These are phyloP conservation scores for Chamaetylas fuelleborni DNA, from an alignment of 2,113 vertebrate genomes.

Conservation along the genomic window DNA sequence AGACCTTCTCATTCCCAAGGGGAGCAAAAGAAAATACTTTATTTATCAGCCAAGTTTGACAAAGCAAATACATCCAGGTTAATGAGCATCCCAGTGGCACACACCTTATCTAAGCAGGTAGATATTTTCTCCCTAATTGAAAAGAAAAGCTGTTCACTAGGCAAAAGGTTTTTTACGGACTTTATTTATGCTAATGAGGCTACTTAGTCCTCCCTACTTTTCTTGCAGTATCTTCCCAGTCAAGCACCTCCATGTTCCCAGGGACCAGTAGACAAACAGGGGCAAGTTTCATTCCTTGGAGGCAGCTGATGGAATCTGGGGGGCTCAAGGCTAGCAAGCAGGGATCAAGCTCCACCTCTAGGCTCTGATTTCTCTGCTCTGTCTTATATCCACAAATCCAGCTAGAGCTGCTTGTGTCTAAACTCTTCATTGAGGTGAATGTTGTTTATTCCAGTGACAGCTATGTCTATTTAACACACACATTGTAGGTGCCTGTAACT, in stretches of 20 bases:
- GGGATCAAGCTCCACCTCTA: not conserved
- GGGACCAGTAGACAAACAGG: not conserved
- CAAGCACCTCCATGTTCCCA: not conserved
- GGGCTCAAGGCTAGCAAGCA: not conserved
- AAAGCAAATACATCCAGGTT: slow-evolving; percentile 1
- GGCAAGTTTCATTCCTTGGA: not conserved
- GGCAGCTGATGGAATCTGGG: not conserved
- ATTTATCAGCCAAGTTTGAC: not conserved
- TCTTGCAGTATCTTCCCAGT: not conserved
- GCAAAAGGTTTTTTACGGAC: not conserved
- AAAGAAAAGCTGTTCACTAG: not conserved
- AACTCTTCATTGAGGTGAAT: not conserved
- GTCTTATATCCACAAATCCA: not conserved
- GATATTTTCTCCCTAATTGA: not conserved
- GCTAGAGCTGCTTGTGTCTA: not conserved
- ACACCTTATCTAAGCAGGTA: not conserved
- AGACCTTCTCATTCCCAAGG: not conserved
- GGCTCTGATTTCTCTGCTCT: not conserved
- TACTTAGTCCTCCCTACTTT: not conserved
- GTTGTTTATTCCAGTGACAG: not conserved
- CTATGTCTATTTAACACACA: not conserved
- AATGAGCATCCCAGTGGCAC: slow-evolving; percentile 3
- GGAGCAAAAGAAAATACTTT: not conserved
- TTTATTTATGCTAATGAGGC: not conserved
- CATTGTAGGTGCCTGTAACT: not conserved